Conservation (phyloP, 2,888 invertebrate species). For the Sesia bembeciformis region DNA sequence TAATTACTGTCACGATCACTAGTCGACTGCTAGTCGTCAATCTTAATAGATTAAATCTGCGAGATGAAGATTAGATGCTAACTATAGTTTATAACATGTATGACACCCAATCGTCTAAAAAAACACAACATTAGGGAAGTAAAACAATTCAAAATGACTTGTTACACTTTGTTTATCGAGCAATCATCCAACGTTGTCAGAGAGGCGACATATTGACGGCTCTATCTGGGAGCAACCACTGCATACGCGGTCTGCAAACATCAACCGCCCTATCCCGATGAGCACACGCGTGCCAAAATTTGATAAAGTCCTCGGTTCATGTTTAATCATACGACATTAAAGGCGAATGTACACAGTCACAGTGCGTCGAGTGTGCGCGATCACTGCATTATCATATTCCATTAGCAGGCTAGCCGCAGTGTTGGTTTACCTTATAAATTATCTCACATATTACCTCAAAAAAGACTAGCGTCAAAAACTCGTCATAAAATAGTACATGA, state of each 20-base stretch:
- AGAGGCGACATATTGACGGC: conserved; percentile 55
- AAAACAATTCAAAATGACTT: no score
- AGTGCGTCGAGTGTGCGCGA: conserved; percentile 31
- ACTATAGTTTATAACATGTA: no score
- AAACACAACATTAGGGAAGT: no score
- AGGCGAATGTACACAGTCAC: conserved; percentile 40
- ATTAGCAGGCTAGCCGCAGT: conserved; percentile 37
- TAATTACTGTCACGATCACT: no score
- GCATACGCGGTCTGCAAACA: conserved; percentile 63
- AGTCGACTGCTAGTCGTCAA: no score
- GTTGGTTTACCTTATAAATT: conserved; percentile 23
- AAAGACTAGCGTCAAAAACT: no score
- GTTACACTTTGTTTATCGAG: conserved; percentile 38
- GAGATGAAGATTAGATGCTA: no score
- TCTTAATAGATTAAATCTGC: no score
- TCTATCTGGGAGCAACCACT: conserved; percentile 54
- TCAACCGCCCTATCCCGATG: conserved; percentile 41
- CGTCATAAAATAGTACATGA: no score
- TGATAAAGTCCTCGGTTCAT: conserved; percentile 67
- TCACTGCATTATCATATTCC: conserved; percentile 58
- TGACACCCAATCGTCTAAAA: no score
- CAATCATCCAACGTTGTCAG: conserved; percentile 58
- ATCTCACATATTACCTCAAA: background rate
- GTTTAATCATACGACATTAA: conserved; percentile 68
- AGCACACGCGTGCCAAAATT: conserved; percentile 70